Conservation (phyloP, 2,113 vertebrate species). For the Miniopterus natalensis region DNA sequence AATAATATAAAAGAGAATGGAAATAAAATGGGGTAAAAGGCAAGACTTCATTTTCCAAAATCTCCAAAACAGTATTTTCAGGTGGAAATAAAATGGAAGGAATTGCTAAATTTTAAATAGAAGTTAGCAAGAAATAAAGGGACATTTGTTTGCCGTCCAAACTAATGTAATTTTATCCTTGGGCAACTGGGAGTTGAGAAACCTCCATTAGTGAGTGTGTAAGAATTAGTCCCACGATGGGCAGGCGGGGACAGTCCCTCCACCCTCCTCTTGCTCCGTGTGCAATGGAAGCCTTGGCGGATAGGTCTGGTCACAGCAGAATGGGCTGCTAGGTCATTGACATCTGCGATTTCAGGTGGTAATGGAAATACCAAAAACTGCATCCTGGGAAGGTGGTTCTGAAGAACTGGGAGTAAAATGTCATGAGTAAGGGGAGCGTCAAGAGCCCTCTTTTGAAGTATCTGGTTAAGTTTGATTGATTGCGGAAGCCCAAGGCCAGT, state of each 20-base stretch:
- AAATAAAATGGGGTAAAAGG: not conserved
- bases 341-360: not conserved
- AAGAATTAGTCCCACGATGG: not conserved
- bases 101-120: constrained; percentile 21
- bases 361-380: not conserved
- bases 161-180: not conserved
- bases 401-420: not conserved
- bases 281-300: not conserved
- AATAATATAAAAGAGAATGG: not conserved
- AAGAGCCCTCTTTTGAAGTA: not conserved
- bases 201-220: not conserved
- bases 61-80: not conserved
- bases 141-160: not conserved
- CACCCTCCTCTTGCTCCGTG: not conserved
- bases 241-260: not conserved
- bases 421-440: not conserved
- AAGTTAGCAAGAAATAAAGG: not conserved
- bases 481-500: not conserved
- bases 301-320: not conserved
- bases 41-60: not conserved
- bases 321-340: not conserved
- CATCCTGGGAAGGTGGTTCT: not conserved
- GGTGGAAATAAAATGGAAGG: not conserved
- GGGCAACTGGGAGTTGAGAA: not conserved
- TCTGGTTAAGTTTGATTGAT: not conserved